Conservation (phyloP, 2,797 vertebrate genomes). For the Ceyx erithaca region DNA sequence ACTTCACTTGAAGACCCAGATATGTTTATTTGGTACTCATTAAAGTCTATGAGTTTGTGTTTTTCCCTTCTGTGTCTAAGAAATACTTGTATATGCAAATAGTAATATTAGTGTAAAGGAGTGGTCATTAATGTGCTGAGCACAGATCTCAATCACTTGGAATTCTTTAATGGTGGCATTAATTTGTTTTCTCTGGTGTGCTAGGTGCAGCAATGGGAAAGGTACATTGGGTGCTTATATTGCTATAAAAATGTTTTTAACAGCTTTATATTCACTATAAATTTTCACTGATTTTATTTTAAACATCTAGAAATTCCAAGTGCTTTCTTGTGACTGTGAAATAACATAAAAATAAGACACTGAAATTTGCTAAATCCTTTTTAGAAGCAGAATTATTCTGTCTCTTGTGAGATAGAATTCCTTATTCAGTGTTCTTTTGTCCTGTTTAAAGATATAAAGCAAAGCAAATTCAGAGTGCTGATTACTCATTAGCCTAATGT, state of each 20-base stretch:
- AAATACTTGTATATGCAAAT: not conserved
- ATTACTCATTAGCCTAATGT: not conserved
- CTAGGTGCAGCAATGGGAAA: not conserved
- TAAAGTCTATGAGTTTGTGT: not conserved
- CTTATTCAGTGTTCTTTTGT: not conserved
- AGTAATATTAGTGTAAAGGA: not conserved
- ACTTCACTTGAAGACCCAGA: not conserved
- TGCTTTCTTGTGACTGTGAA: not conserved
- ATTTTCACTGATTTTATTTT: not conserved
- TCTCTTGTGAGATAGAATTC: not conserved
- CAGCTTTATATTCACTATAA: not conserved
- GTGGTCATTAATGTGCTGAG: not conserved
- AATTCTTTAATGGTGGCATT: not conserved
- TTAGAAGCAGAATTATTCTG: not conserved
- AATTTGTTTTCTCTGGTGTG: not conserved
- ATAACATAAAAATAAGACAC: not conserved
- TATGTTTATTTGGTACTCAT: not conserved
- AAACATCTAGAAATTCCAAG: not conserved
- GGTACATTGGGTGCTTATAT: not conserved
- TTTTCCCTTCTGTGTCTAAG: not conserved
- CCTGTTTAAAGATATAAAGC: not conserved
- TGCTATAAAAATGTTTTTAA: not conserved
- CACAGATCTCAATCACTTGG: not conserved
- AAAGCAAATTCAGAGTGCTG: too few species aligned
- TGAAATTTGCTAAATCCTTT: not conserved